Percentiles rank a stretch among this genome's conserved stretches.
Evolutionary conservation across 2,888 invertebrate species (phyloP).

Genomic region (Teinopalpus imperialis): DNA sequence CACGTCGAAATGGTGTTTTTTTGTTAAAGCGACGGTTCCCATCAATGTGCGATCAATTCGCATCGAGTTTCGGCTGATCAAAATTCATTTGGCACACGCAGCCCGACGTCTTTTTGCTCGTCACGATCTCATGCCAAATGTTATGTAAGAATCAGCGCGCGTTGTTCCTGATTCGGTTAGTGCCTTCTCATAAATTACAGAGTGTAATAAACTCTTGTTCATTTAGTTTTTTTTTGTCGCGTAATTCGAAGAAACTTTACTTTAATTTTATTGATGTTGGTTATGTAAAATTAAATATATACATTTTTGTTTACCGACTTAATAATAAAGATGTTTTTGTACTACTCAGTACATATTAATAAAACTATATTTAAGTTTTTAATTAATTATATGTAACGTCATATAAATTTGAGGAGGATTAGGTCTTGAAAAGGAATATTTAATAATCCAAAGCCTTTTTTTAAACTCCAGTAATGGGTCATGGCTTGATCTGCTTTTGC

Average conservation of each 20-base stretch:
- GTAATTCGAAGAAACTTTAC: constrained; percentile 10
- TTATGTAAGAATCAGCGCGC: constrained; percentile 19
- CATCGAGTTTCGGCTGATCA: constrained; percentile 39
- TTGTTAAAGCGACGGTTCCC: constrained; percentile 15
- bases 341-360: no score
- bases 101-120: constrained; percentile 50
- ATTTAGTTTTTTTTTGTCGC: constrained; percentile 1
- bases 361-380: no score
- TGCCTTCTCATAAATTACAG: constrained; percentile 22
- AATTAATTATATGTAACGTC: no score
- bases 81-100: constrained; percentile 54
- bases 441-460: no score
- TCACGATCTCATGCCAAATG: constrained; percentile 51
- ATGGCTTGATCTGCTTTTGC: no score
- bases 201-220: constrained; percentile 21
- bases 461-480: no score
- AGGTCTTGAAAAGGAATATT: no score
- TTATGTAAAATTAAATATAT: constrained; percentile 1
- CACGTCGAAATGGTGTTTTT: not conserved
- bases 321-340: no score
- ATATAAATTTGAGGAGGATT: no score
- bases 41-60: constrained; percentile 14
- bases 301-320: no score
- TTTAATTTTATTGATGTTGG: not conserved
- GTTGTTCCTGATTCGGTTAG: constrained; percentile 22